Base-by-base conservation (phyloP, 2,113 vertebrate species). In the Equus quagga region DNA sequence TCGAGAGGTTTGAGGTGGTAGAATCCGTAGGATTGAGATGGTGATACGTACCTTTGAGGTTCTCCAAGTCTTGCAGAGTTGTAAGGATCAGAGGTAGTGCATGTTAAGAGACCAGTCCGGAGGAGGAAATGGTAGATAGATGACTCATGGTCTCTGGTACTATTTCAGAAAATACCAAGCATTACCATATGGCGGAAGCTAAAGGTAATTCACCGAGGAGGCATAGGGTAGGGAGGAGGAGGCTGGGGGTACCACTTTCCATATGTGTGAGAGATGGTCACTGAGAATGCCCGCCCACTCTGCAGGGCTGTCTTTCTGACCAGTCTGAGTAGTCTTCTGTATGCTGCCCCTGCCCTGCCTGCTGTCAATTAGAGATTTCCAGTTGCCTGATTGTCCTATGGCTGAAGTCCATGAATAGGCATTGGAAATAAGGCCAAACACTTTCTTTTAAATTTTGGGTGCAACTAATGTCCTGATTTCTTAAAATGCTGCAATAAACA, bases 101-200 rank as follows among this genome's bases (percentile, higher is more conserved):
- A 3, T 4, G 24, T 28, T 70, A 26, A 49, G 41, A 56, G 19
- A 24, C 31, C 19, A 41, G 24, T n/a, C 18, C 69, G 58, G 15
- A 7, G 79, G 54, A 83, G 44, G 36, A 81, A 56, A 62, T 23
- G 19, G 8, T 67, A 67, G 11, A 82, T 85, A 58, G 8, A 69
- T 62, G 28, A 94, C 19, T 73, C 56, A 7, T 6, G n/a, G 28
- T 73, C 19, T 58, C 49, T 91, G 33, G 67, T 84, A 18, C 36
- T 56, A 56, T 79, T 95, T 90, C 46, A 65, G 92, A 75, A 82
- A 96, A 70, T 33, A 58, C 54, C 54, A 76, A 60, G 86, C 6
- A 2, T 65, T 51, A 17, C 15, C 24, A 0, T 81, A 19, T 92
- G 72, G 12, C 70, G 3, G 8, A 91, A 80, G n/a, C 28, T 41